phyloP scores from a whole-genome alignment of 2,797 vertebrate genomes.

The Rhyacichthys aspro region DNA sequence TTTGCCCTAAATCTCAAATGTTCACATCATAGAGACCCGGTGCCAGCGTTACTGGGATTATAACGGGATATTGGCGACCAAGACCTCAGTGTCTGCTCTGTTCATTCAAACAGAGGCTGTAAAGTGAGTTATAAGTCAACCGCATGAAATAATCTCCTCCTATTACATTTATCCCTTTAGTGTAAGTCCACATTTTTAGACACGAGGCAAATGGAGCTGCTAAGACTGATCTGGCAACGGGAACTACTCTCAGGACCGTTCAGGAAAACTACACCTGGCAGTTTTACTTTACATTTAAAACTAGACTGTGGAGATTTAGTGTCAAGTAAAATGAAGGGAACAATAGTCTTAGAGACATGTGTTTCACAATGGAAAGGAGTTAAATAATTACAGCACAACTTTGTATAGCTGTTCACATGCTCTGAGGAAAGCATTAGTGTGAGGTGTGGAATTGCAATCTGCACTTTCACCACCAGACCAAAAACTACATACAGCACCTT shows the following conservation, averaged over 20 bases:
- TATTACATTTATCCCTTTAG: conserved; percentile 65
- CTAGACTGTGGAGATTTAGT: background rate
- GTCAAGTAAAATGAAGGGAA: too few relatives aligned
- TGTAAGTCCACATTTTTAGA: conserved; percentile 60
- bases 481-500: too few relatives aligned
- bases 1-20: conserved; percentile 57
- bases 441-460: too few relatives aligned
- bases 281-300: conserved; percentile 13
- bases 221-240: conserved; percentile 47
- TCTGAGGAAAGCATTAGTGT: too few relatives aligned
- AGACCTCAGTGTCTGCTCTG: conserved; percentile 61
- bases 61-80: conserved; percentile 62
- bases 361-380: too few relatives aligned
- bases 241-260: conserved; percentile 15
- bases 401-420: too few relatives aligned
- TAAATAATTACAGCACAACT: too few relatives aligned
- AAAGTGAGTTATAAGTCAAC: conserved; percentile 68
- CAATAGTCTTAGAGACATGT: too few relatives aligned
- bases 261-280: conserved; percentile 9
- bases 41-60: conserved; percentile 55
- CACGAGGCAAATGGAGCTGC: conserved; percentile 43
- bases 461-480: too few relatives aligned
- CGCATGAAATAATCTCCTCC: conserved; percentile 69
- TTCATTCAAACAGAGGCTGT: conserved; percentile 64
- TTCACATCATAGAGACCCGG: conserved; percentile 57